Evolutionary conservation across 2,888 invertebrate species (phyloP), one percentile per base, ranked within the genome.

Genomic region (Drosophila vallismaia): DNA sequence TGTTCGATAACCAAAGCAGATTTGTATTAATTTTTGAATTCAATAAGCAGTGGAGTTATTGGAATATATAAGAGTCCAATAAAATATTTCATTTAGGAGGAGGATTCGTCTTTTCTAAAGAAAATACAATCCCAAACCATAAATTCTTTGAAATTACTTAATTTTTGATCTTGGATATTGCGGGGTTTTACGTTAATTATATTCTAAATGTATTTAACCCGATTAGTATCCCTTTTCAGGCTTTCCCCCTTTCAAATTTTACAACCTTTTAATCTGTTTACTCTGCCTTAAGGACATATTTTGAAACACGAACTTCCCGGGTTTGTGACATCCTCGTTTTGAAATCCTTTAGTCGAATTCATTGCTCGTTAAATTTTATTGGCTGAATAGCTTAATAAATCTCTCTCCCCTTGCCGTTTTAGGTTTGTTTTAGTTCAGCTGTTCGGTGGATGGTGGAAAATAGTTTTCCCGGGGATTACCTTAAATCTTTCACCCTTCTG

Each of bases 311-410:
- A 42, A 36, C 67, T 28, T 51, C 8, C 10, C 8, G 36, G 62
- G 44, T n/a, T 29, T 38, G 68, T 7, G 54, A 45, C 52, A 63
- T 50, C 29, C 28, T 36, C 44, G 40, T 33, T 49, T 44, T 4
- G 31, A 29, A 14, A 44, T 29, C 40, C 31, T 8, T n/a, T 14
- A 38, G 67, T 42, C 56, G 31, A 42, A 8, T 5, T 2, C 42
- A 12, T 31, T 53, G 44, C 45, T 53, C 68, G 45, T 68, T 64
- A 52, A 64, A 19, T 68, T 64, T 38, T 45, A 52, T 68, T 52
- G 68, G 45, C 45, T 19, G 10, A 53, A 64, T 38, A 45, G 45
- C 36, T n/a, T 45, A 19, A 64, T 67, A 64, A 64, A 64, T 64
- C 63, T 64, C 31, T 38, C 31, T 38, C 24, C 28, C 33, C 7